These are phyloP conservation scores for Falco berigora DNA, from an alignment of 2,797 vertebrate species.

Conservation along the genomic window DNA sequence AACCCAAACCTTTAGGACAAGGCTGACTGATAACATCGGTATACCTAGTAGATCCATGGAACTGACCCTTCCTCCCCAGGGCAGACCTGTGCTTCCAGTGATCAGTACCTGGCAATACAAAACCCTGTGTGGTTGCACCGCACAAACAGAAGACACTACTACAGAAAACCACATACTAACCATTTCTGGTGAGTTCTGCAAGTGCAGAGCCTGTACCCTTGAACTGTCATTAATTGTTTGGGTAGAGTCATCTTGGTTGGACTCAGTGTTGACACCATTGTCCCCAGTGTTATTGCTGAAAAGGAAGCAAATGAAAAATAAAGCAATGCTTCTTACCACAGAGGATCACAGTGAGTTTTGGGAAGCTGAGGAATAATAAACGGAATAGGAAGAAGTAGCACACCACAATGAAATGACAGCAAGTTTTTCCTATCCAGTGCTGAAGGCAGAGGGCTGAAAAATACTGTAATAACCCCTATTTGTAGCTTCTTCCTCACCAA, in stretches of 20 bases:
- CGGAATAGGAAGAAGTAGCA: neutral
- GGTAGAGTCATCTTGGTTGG: constrained; percentile 74
- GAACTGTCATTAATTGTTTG: constrained; percentile 84
- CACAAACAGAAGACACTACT: neutral
- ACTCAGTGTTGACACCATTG: constrained; percentile 73
- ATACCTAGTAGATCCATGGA: fast-evolving
- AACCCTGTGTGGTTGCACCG: neutral
- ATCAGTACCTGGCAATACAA: neutral
- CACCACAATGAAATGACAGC: neutral
- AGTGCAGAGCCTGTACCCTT: constrained; percentile 76
- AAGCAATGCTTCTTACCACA: neutral
- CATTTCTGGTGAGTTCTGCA: constrained; percentile 26
- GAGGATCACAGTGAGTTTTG: neutral
- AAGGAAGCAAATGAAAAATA: neutral
- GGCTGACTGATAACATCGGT: neutral
- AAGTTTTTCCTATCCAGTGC: neutral
- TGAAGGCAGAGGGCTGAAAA: neutral
- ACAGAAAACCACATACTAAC: constrained; percentile 38
- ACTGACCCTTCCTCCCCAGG: neutral
- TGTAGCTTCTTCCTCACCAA: neutral
- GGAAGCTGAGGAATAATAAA: neutral
- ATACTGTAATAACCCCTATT: neutral
- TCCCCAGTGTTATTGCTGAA: constrained; percentile 80
- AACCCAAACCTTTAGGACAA: neutral
- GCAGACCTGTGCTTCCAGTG: neutral